Conservation (phyloP, 2,888 invertebrate genomes). For the Macaria liturata region DNA sequence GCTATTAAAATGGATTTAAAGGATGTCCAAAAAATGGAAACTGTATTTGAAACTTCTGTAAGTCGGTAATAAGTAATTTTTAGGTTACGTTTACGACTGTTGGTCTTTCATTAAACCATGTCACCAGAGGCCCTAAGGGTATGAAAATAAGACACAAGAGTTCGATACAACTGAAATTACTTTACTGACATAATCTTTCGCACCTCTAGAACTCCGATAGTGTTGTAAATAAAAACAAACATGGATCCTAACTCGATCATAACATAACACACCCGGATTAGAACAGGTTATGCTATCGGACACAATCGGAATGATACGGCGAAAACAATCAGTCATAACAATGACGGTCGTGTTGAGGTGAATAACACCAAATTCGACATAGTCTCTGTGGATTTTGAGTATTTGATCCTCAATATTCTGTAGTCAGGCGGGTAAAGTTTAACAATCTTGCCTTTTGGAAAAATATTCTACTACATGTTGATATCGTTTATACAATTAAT, state of each 20-base stretch:
- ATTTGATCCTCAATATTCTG: neutral
- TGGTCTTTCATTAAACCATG: too few species aligned
- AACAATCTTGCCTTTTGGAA: neutral
- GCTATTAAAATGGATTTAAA: too few species aligned
- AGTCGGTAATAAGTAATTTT: too few species aligned
- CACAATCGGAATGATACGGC: conserved; percentile 13
- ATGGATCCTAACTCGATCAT: neutral
- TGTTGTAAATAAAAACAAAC: conserved; percentile 16
- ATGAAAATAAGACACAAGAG: too few species aligned
- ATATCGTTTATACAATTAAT: conserved; percentile 14
- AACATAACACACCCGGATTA: conserved; percentile 19
- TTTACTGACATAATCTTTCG: conserved; percentile 35
- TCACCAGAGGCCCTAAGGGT: too few species aligned
- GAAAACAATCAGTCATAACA: conserved; percentile 22
- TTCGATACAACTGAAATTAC: too few species aligned
- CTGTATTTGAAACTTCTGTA: too few species aligned
- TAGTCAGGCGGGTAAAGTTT: neutral
- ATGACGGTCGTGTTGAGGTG: conserved; percentile 14
- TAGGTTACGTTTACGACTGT: too few species aligned
- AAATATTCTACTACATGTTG: neutral
- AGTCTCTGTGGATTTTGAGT: neutral
- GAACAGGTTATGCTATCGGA: conserved; percentile 19
- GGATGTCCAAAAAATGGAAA: too few species aligned
- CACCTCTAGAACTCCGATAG: neutral
- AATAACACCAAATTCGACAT: conserved; percentile 13